A percentile compares a stretch with the other conserved stretches of the same genome.
Conservation (phyloP, 2,888 invertebrate species). For the Scaptodrosophila latifasciaeformis region DNA sequence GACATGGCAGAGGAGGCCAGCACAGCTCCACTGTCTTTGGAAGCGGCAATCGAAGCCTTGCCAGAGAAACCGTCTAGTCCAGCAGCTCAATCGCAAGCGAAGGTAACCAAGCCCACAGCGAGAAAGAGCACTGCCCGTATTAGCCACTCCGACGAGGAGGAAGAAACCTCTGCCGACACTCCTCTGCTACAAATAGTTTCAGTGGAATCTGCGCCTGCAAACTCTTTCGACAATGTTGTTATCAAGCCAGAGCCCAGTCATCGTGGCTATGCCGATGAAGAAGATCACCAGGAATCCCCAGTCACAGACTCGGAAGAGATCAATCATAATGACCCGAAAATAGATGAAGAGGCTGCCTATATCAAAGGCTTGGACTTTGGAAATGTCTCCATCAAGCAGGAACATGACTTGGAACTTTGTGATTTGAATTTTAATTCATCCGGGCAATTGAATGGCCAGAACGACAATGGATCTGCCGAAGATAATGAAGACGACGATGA, state of each 20-base stretch:
- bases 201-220: conserved; percentile 46
- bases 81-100: conserved; percentile 3
- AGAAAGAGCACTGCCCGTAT: conserved; percentile 45
- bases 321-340: conserved; percentile 49
- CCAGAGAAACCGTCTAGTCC: conserved; percentile 15
- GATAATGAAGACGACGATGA: conserved; percentile 33
- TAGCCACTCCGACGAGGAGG: no score
- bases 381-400: conserved; percentile 69
- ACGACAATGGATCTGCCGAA: conserved; percentile 31
- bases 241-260: conserved; percentile 66
- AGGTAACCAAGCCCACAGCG: conserved; percentile 27
- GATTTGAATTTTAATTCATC: conserved; percentile 40
- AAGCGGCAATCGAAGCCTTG: conserved; percentile 26
- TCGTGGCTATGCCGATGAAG: conserved; percentile 62
- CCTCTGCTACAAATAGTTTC: conserved; percentile 51
- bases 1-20: conserved; percentile 47
- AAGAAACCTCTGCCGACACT: conserved; percentile 5
- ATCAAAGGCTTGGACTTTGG: conserved; percentile 62
- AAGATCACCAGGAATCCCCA: not conserved
- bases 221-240: conserved; percentile 32
- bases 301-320: no score
- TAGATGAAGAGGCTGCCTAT: conserved; percentile 44
- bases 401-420: conserved; percentile 65
- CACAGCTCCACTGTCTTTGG: no score
- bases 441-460: conserved; percentile 20